A percentile compares a stretch with the other conserved stretches of the same genome.
Evolutionary conservation across 1,140 invertebrate genomes (phyloP).

Genomic region (Listronotus bonariensis): DNA sequence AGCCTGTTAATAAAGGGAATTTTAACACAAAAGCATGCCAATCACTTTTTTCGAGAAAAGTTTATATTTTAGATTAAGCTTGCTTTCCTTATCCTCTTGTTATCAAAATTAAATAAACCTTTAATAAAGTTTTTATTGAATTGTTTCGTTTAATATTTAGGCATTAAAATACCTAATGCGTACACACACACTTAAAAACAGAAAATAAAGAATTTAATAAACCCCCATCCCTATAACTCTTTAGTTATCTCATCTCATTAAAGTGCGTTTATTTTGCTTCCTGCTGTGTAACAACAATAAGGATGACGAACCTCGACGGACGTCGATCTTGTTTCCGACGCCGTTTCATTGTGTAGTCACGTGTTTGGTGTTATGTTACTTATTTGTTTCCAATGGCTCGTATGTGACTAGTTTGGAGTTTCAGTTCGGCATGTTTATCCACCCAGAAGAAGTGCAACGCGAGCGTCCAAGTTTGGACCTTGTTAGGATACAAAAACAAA

Average conservation of each 20-base stretch:
- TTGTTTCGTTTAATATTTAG: slow-evolving; percentile 11
- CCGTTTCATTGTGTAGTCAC: slow-evolving; percentile 25
- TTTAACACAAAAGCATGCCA: no score
- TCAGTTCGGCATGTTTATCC: slow-evolving; percentile 32
- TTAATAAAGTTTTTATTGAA: no score
- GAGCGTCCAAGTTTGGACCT: slow-evolving; percentile 22
- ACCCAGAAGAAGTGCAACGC: slow-evolving; percentile 17
- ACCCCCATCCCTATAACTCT: slow-evolving; percentile 9
- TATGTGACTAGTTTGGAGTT: slow-evolving; percentile 31
- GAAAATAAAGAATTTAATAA: slow-evolving; percentile 27
- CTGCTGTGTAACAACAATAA: slow-evolving; percentile 10
- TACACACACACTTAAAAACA: slow-evolving; percentile 11
- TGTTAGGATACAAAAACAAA: slow-evolving; percentile 8
- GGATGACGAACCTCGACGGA: slow-evolving; percentile 15
- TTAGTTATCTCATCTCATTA: slow-evolving; percentile 25
- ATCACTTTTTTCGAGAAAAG: no score
- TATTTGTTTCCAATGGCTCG: slow-evolving; percentile 34
- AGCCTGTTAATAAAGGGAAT: no score
- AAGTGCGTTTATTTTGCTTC: slow-evolving; percentile 20
- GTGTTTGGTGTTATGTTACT: slow-evolving; percentile 34
- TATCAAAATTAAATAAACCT: no score
- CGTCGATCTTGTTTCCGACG: slow-evolving; percentile 26
- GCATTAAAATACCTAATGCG: slow-evolving; percentile 11
- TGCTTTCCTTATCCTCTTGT: no score
- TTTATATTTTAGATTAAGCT: no score